Evolutionary conservation across 2,113 vertebrate genomes (phyloP), one percentile per base, ranked within the genome.

Genomic region (Eupsittula cactorum): DNA sequence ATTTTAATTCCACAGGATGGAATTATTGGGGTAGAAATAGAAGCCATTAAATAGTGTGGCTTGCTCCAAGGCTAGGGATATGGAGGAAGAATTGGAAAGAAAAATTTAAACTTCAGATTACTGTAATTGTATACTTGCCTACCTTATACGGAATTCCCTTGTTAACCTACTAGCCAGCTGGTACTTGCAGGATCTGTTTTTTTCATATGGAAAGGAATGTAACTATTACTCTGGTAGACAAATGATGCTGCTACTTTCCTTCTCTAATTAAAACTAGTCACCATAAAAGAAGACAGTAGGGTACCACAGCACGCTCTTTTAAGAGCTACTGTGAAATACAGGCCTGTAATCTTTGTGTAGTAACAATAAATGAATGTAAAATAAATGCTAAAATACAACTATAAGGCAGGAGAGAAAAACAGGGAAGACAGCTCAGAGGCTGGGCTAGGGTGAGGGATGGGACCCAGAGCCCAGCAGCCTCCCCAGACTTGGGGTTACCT

Each of bases 11-110:
- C 92, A 92, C 81, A 92, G 92, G 79, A 95, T 42, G 71, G 68
- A 97, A 94, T 84, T 93, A 95, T 76, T 97, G 91, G 65, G 84
- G 95, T 96, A 94, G 97, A 98, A 98, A 97, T 39, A 92, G 95
- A 96, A 97, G 86, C 83, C 80, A 85, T 93, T 91, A 92, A 87
- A 87, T 73, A 82, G 28, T 33, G 8, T 84, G 10, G 3, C 77
- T 89, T 89, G 65, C 80, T 92, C 47, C 74, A 79, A 96, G 74
- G 62, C 52, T 79, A 84, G 27, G 0, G 3, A 37, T 73, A 68
- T n/a, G 62, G 73, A 94, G 86, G 52, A 92, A 73, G 73, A 89
- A 73, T 41, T 1, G 2, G 37, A 86, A 90, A 93, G 50, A 83
- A 83, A 55, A 60, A 46, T 1, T 52, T 81, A 55, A 28, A 49